Base-by-base conservation (phyloP, 2,113 vertebrate species). In the Sceloporus undulatus region DNA sequence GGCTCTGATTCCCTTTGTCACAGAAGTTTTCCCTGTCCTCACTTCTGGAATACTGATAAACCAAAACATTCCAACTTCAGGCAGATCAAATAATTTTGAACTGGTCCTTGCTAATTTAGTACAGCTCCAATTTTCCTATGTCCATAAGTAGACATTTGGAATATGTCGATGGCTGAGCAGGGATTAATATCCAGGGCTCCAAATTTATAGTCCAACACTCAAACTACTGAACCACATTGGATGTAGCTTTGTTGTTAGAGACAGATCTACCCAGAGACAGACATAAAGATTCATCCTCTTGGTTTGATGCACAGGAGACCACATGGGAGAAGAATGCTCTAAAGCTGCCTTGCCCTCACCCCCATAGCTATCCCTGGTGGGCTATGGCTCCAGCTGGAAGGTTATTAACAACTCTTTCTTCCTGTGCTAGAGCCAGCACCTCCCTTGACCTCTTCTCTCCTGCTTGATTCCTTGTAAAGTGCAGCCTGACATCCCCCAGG, bases 291-390 rank as follows among this genome's bases (percentile, higher is more conserved):
- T 10, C 3, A 2, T 29, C 48, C 54, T 87, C 66, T n/a, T 62
- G 38, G 18, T 48, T 29, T 75, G 10, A 52, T 59, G 5, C 7
- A 27, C n/a, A n/a, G 5, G 0, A 2, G 29, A 42, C 1, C 5
- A 62, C 10, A 8, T 14, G 16, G 25, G 78, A 79, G 40, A 80
- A 14, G 13, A 78, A 73, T 25, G 7, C 14, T 23, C 62, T 0
- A 0, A 77, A 68, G 1, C 5, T 14, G 1, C 40, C 13, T 5
- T 0, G 0, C 66, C 4, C 16, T 5, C 5, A 3, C 1, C 11
- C 18, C 34, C 62, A 54, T 48, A 38, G 9, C 80, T 62, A 19
- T 14, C 10, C 6, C 0, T 62, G 29, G 77, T 52, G 79, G 11
- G 27, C 42, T 75, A 6, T n/a, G 27, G 65, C 34, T 59, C 74